Evolutionary conservation across 2,797 vertebrate species (phyloP).

Genomic region (Balearica regulorum): DNA sequence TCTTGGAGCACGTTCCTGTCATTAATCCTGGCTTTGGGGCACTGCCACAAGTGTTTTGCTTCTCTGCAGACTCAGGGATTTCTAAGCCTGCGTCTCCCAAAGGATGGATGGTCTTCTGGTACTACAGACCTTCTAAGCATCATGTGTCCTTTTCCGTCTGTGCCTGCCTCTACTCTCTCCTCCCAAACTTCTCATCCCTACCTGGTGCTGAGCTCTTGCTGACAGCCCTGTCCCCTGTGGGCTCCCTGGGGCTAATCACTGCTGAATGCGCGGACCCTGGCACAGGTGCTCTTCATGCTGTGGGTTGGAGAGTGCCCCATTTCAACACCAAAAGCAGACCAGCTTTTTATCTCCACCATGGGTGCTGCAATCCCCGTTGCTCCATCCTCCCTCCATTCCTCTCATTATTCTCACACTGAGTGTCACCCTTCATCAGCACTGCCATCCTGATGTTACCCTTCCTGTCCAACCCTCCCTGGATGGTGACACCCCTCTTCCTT

Average conservation of each 20-base stretch:
- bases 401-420: background rate
- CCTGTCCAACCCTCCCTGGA: background rate
- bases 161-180: background rate
- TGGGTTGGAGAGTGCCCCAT: background rate
- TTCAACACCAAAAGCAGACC: background rate
- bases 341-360: background rate
- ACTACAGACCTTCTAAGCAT: background rate
- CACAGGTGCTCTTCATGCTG: accelerated
- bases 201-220: background rate
- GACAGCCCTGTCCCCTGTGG: background rate
- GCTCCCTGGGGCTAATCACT: background rate
- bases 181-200: background rate
- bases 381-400: background rate
- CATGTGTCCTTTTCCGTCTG: background rate
- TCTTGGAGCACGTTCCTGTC: background rate
- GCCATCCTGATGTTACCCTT: background rate
- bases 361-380: background rate
- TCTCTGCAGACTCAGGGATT: background rate
- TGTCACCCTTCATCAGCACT: background rate
- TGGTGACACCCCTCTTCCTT: background rate
- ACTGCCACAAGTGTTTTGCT: background rate
- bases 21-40: background rate
- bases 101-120: background rate
- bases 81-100: background rate
- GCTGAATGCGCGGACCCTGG: background rate